Evolutionary conservation across 2,113 vertebrate species (phyloP), one percentile per base, ranked within the genome.

Genomic region (Thryonomys swinderianus): DNA sequence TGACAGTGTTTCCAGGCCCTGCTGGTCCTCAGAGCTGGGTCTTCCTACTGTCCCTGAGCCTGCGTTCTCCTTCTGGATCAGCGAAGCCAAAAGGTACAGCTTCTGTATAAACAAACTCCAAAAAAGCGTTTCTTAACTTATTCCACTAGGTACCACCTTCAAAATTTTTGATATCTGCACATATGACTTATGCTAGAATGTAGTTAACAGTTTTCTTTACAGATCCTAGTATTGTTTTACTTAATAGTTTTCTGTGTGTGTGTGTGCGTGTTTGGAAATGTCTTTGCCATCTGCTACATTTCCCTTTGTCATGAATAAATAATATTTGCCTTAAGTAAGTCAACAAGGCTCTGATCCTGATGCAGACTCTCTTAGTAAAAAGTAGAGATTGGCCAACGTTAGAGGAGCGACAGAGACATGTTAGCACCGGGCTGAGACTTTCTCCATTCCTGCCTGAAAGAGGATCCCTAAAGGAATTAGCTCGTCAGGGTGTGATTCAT

Each of bases 1-100:
- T 0, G 21, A 7, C 34, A 0, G 5, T 4, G 4, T 53, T 64
- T 78, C 34, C 10, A 1, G 7, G 32, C 71, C 57, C 79, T n/a
- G 0, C 23, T 1, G 7, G 7, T 18, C 3, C 59, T 62, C 64
- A 25, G 66, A 34, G 27, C 73, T 37, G 55, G 27, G 76, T 67
- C 30, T 73, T 66, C 30, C 30, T 83, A 27, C 59, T 8, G 5
- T 64, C 48, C 61, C 37, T 82, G 51, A 32, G 45, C 69, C 88
- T 74, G 32, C 9, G 27, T 81, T 89, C 86, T 78, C 73, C 71
- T 85, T 94, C 66, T 27, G 48, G 51, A 48, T 90, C 71, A 85
- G 12, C 45, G 62, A 88, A 81, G 34, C 55, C 87, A 17, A 73
- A 71, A 62, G 5, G 21, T 85, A 40, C 88, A 82, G 40, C 66